phyloP scores from a whole-genome alignment of 2,888 invertebrate species.

The Pristionchus exspectatus region DNA sequence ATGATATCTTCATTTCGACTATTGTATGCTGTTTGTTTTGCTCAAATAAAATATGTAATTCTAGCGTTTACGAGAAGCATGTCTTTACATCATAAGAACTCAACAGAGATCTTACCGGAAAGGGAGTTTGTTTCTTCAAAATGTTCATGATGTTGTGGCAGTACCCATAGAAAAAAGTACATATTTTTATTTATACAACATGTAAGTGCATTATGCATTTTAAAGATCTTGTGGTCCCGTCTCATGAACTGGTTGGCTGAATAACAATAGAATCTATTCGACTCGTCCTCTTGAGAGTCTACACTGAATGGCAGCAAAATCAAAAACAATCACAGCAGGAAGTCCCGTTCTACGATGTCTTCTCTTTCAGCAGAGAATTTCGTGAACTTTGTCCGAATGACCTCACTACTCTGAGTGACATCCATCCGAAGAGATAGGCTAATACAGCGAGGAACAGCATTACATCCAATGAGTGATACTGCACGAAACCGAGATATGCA shows the following conservation, averaged over 20 bases:
- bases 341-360: slow-evolving; percentile 6
- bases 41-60: no score
- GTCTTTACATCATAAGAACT: no score
- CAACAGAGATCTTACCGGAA: no score
- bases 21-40: no score
- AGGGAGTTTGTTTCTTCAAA: no score
- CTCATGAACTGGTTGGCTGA: slow-evolving; percentile 2
- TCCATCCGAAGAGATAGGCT: neutral
- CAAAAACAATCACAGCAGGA: neutral
- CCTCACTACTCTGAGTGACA: neutral
- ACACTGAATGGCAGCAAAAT: neutral
- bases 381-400: neutral
- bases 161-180: neutral
- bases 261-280: slow-evolving; percentile 20
- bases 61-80: no score
- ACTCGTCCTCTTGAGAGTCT: slow-evolving; percentile 27
- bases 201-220: slow-evolving; percentile 1
- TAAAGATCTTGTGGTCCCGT: slow-evolving; percentile 49
- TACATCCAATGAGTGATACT: slow-evolving; percentile 52
- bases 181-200: neutral
- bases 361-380: slow-evolving; percentile 44
- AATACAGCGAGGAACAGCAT: slow-evolving; percentile 4
- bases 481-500: slow-evolving; percentile 9
- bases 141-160: neutral
- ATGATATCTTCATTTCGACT: no score